A percentile compares a stretch with the other conserved stretches of the same genome.
Evolutionary conservation across 2,888 invertebrate genomes (phyloP).

Genomic region (Apeira syringaria): DNA sequence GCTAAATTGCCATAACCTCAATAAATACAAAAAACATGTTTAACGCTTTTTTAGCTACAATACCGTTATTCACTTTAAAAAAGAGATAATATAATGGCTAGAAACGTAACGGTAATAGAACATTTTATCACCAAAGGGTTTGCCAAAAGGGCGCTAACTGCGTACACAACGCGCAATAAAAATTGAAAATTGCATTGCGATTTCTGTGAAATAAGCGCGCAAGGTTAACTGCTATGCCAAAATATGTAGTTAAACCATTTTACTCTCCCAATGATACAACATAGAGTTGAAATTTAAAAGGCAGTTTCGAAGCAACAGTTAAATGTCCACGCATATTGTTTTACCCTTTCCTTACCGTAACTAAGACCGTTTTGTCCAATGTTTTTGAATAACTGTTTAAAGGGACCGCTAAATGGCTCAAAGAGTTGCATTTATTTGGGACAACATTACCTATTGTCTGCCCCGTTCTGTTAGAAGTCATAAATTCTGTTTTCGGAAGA

Average conservation of each 20-base stretch:
- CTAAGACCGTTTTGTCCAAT: constrained; percentile 61
- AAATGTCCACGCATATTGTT: constrained; percentile 45
- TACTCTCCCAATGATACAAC: background rate
- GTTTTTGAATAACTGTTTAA: constrained; percentile 58
- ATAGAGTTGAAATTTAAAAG: constrained; percentile 22
- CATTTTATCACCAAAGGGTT: constrained; percentile 57
- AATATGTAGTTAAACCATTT: constrained; percentile 3
- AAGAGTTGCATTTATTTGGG: constrained; percentile 76
- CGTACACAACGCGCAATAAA: constrained; percentile 51
- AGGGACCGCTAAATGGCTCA: constrained; percentile 67
- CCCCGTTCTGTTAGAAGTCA: constrained; percentile 53
- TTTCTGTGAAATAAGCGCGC: constrained; percentile 49
- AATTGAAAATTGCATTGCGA: constrained; percentile 53
- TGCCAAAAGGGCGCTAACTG: constrained; percentile 46
- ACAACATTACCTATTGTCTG: constrained; percentile 51
- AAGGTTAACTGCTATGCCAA: constrained; percentile 32
- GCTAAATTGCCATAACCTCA: constrained; percentile 53
- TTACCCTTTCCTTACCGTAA: constrained; percentile 73
- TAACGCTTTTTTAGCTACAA: constrained; percentile 15
- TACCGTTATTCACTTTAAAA: constrained; percentile 17
- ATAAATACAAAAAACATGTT: constrained; percentile 42
- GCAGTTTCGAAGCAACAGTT: constrained; percentile 33
- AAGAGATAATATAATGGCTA: constrained; percentile 8
- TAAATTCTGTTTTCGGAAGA: constrained; percentile 65
- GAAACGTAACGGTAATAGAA: constrained; percentile 42